Base-by-base conservation (phyloP, 2,113 vertebrate genomes). In the Melanerpes aurifrons region DNA sequence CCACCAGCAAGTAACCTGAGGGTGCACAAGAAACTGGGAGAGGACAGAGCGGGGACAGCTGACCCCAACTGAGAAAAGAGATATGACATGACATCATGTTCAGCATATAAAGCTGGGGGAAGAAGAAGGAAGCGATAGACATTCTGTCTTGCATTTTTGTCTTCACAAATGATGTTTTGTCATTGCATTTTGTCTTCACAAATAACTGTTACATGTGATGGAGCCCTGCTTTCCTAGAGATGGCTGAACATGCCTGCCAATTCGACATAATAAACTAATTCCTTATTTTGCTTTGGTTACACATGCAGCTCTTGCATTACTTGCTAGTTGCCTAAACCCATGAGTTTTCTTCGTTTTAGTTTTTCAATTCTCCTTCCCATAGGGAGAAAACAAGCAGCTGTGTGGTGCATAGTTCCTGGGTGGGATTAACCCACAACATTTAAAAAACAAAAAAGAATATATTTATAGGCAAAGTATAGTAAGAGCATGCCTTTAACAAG, bases 161-260 rank as follows among this genome's bases (percentile, higher is more conserved):
- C 62, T 57, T 40, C 19, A 71, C 29, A 82, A 53, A 32, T n/a
- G 43, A 45, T 15, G 15, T 45, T 45, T 45, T 45, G 43, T 28
- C 11, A 66, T 19, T 11, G 15, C 3, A 1, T 68, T 87, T 87
- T 56, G 22, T 35, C 62, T 57, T 40, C 19, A 71, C 25, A 82
- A 53, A 32, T n/a, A 21, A 67, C 7, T 0, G 0, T 17, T 47
- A 66, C 0, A 0, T 0, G 0, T 71, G 31, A 71, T 15, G 14
- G 7, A 40, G 9, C 28, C 13, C 31, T 54, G 47, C 9, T 53
- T 45, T 62, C 19, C 53, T 47, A 53, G 2, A 10, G 20, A 26
- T 43, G 58, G 53, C 32, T 79, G 5, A 89, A 43, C 47, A 32
- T 70, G 37, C 11, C 68, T 67, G 25, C 16, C 3, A 0, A 29